Conservation (phyloP, 2,113 vertebrate species). For the Ceratotherium simum region DNA sequence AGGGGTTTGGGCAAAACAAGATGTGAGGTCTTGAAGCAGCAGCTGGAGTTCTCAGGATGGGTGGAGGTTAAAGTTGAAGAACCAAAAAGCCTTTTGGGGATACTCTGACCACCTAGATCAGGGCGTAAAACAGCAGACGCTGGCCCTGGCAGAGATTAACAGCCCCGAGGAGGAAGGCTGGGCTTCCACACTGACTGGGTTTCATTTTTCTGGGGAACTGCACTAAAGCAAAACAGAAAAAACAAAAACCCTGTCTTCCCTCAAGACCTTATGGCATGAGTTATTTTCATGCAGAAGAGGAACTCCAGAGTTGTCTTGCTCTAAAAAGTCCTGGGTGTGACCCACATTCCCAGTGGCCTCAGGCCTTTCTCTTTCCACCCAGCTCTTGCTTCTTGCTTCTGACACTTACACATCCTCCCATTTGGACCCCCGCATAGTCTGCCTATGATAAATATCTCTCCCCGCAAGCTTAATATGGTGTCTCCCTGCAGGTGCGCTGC, state of each 20-base stretch:
- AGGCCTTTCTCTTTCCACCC: not conserved
- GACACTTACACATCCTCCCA: not conserved
- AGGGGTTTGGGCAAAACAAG: not conserved
- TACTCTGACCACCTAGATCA: not conserved
- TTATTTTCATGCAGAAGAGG: not conserved
- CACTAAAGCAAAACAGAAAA: not conserved
- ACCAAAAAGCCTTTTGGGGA: not conserved
- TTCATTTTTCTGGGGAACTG: not conserved
- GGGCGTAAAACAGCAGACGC: not conserved
- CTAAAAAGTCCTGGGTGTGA: not conserved
- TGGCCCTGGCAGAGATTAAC: not conserved
- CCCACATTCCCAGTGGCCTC: fast-evolving
- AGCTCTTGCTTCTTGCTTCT: not conserved
- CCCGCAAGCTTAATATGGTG: fast-evolving
- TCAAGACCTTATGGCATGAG: too few relatives aligned
- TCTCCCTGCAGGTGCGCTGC: not conserved
- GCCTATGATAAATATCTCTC: not conserved
- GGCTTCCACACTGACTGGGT: not conserved
- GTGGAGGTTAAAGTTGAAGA: not conserved
- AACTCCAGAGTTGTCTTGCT: not conserved
- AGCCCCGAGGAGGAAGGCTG: not conserved
- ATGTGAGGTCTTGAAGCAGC: not conserved
- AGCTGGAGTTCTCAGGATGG: not conserved
- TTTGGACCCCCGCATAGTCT: too few relatives aligned
- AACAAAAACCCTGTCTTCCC: not conserved